These are phyloP conservation scores for Glaucidium brasilianum DNA, from an alignment of 2,113 vertebrate genomes.

Conservation along the genomic window DNA sequence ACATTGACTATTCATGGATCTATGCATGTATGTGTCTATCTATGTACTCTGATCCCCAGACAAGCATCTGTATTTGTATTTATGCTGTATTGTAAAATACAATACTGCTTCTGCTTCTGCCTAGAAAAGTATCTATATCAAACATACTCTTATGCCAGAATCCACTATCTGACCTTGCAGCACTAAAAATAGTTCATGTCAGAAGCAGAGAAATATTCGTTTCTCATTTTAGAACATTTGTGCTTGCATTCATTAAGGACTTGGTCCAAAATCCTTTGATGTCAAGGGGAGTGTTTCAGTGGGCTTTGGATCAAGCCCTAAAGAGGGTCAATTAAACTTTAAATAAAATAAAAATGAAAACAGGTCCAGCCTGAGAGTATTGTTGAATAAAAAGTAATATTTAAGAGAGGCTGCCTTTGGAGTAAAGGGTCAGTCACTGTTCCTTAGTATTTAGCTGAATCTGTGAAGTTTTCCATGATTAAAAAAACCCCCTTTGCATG, in stretches of 20 bases:
- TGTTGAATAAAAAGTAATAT: background rate
- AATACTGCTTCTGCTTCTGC: background rate
- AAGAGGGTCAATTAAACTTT: slow-evolving; percentile 20
- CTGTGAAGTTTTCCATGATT: background rate
- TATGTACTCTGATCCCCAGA: background rate
- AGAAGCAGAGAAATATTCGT: slow-evolving; percentile 21
- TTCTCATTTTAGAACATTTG: slow-evolving; percentile 35
- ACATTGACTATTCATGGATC: background rate
- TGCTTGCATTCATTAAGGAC: slow-evolving; percentile 19
- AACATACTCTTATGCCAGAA: slow-evolving; percentile 27
- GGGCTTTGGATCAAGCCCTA: background rate
- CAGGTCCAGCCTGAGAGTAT: background rate
- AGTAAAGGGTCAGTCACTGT: background rate
- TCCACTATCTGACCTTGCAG: slow-evolving; percentile 38
- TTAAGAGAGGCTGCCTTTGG: background rate
- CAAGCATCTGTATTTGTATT: background rate
- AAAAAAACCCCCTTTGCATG: background rate
- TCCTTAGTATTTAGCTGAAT: background rate
- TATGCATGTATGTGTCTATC: background rate
- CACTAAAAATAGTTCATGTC: slow-evolving; percentile 43
- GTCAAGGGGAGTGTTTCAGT: slow-evolving; percentile 12
- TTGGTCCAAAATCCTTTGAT: slow-evolving; percentile 30
- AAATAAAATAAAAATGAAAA: slow-evolving; percentile 2
- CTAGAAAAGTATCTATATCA: background rate
- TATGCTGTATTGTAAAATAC: background rate